Conservation (phyloP, 2,113 vertebrate genomes). For the Telmatochromis brachygnathus region DNA sequence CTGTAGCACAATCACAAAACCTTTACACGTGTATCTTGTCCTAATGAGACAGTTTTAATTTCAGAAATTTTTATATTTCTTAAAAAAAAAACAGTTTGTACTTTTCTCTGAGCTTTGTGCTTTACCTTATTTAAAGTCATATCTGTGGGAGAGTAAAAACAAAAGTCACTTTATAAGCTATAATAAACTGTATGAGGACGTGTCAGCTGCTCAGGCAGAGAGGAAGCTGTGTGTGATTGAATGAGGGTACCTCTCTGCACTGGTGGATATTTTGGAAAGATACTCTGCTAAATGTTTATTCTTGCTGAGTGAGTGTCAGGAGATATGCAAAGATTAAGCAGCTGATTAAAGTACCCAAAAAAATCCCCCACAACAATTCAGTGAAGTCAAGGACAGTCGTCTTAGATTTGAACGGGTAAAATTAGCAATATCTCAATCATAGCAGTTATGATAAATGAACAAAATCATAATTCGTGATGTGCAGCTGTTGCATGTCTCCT, state of each 20-base stretch:
- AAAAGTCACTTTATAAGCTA: background rate
- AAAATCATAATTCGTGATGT: background rate
- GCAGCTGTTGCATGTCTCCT: background rate
- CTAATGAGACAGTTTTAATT: background rate
- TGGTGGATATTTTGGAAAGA: background rate
- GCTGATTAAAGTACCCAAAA: background rate
- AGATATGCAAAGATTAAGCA: background rate
- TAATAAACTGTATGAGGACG: background rate
- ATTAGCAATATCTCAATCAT: background rate
- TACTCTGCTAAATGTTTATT: background rate
- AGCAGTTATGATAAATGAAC: background rate
- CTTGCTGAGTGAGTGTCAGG: background rate
- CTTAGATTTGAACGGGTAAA: background rate
- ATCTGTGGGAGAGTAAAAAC: background rate
- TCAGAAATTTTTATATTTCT: background rate
- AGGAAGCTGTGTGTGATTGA: background rate
- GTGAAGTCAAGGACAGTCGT: background rate
- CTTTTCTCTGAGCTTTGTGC: background rate
- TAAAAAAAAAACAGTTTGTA: background rate
- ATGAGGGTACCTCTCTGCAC: background rate
- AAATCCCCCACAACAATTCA: background rate
- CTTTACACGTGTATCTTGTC: background rate
- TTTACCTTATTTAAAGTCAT: background rate
- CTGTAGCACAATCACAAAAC: background rate
- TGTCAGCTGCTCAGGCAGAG: background rate